phyloP scores from a whole-genome alignment of 2,113 vertebrate species.

The Pterocles orientalis region DNA sequence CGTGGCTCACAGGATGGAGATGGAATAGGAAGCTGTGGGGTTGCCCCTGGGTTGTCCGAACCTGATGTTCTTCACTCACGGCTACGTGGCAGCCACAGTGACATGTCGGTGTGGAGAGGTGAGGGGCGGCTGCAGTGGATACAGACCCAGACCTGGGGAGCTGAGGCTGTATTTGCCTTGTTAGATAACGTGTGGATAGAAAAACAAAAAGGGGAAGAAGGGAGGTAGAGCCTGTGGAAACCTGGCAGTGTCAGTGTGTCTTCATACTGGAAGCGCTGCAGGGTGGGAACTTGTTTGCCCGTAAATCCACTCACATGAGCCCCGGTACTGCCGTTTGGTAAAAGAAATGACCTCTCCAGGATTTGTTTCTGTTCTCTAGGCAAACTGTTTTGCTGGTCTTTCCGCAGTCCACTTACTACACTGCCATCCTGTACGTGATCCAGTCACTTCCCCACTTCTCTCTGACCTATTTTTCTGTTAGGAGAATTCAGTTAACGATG shows the following conservation, averaged over 20 bases:
- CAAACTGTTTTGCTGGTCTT: not conserved
- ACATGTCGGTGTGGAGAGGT: rapidly evolving
- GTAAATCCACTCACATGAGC: not conserved
- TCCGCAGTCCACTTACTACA: not conserved
- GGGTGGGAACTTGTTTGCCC: not conserved
- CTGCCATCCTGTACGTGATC: not conserved
- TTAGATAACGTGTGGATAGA: not conserved
- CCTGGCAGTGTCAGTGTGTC: not conserved
- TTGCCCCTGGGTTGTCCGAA: not conserved
- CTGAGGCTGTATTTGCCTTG: not conserved
- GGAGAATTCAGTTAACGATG: not conserved
- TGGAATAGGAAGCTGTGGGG: not conserved
- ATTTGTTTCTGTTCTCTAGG: not conserved
- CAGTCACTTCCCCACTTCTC: not conserved
- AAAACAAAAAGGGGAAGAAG: not conserved
- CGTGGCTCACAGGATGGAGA: rapidly evolving
- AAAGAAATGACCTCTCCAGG: not conserved
- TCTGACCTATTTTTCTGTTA: not conserved
- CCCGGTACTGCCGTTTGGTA: not conserved
- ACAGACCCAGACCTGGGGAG: not conserved
- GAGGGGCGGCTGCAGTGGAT: not conserved
- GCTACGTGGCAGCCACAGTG: not conserved
- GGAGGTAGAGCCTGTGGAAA: not conserved
- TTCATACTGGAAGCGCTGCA: not conserved
- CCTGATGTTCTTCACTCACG: rapidly evolving